Evolutionary conservation across 2,113 vertebrate species (phyloP), one percentile per base, ranked within the genome.

Genomic region (Phylloscopus trochiloides): DNA sequence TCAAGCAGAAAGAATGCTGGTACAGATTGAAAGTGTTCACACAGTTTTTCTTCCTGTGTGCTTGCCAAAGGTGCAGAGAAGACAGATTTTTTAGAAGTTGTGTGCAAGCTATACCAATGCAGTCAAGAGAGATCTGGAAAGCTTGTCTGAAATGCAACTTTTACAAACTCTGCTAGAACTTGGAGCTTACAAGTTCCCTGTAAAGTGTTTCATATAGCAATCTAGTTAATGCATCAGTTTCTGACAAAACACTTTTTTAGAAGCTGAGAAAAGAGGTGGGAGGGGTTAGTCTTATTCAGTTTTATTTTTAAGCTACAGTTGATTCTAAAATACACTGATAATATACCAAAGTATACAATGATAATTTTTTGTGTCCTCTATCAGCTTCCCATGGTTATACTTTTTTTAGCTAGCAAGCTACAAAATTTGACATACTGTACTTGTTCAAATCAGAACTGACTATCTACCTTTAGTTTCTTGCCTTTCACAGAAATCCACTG

Each of bases 1-100:
- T 94, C 65, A 90, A 91, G 90, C 92, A 94, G 87, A 96, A 96
- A 85, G 81, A 95, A 84, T 87, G 88, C 74, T 83, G 62, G 50
- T 94, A 63, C 84, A 87, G 92, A 81, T 59, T 94, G 81, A 73
- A 95, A 94, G 57, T 79, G 84, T 82, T 96, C 90, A 87, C 76
- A 70, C 59, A 74, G 77, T 59, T 95, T 96, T 96, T 95, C 65
- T 75, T 92, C 73, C 85, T 94, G 73, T 63, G 48, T 85, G 52
- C 21, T 28, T 87, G 87, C 92, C 90, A 94, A 88, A 94, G 94
- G 77, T 97, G 52, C 95, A 90, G 87, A 34, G 85, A 91, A 90
- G 68, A 87, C 25, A 68, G 79, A 83, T 83, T 90, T 95, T 95
- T 71, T 75, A 16, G 7, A 79, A 89, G 76, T 73, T 65, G 34